Conservation (phyloP, 2,113 vertebrate species). For the Bufo gargarizans region DNA sequence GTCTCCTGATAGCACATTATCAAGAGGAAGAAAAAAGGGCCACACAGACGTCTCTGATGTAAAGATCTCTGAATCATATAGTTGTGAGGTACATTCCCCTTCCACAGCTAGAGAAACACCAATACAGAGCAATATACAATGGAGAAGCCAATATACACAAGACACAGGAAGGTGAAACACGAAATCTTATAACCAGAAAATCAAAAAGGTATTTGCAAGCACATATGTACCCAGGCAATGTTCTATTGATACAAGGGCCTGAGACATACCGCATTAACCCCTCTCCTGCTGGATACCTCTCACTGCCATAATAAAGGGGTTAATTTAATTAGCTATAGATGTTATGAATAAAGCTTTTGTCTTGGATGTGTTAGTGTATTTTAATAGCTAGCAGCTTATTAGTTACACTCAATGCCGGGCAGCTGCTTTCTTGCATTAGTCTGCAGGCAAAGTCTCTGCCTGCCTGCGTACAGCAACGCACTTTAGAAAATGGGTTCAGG, state of each 20-base stretch:
- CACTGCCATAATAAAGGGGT: not conserved
- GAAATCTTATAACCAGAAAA: constrained; percentile 47
- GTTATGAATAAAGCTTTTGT: constrained; percentile 17
- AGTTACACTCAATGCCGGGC: not conserved
- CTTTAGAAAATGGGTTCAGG: too few species aligned
- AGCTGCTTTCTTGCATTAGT: not conserved
- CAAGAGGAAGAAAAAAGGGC: not conserved
- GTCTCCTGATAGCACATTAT: not conserved
- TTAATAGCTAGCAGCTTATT: constrained; percentile 1
- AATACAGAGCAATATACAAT: not conserved
- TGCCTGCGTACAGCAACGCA: not conserved
- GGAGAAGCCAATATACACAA: constrained; percentile 43
- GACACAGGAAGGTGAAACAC: constrained; percentile 43
- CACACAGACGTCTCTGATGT: constrained; percentile 25
- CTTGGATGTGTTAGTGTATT: not conserved
- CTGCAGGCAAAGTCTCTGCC: not conserved
- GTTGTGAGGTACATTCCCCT: not conserved
- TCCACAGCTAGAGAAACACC: not conserved
- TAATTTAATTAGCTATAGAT: not conserved
- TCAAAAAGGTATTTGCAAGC: constrained; percentile 51
- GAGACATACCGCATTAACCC: not conserved
- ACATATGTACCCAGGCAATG: constrained; percentile 24
- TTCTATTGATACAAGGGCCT: constrained; percentile 36
- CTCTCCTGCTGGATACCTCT: not conserved
- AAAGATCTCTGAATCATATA: not conserved